phyloP scores from a whole-genome alignment of 2,888 invertebrate genomes.

The Latheticus oryzae region DNA sequence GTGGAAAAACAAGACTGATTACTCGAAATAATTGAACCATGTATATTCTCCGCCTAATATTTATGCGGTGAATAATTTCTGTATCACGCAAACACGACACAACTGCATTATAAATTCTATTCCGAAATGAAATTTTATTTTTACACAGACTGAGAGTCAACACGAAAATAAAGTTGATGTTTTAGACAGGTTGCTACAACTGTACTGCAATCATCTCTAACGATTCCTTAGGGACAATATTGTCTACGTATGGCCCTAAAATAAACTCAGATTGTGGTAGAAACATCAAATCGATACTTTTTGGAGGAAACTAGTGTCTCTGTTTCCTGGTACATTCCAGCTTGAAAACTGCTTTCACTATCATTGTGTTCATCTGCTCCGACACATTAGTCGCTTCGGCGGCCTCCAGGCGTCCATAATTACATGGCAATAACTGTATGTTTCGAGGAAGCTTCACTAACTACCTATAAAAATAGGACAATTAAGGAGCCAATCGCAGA shows the following conservation, averaged over 20 bases:
- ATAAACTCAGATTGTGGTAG: slow-evolving; percentile 55
- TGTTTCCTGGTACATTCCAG: slow-evolving; percentile 19
- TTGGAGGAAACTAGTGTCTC: slow-evolving; percentile 5
- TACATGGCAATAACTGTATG: slow-evolving; percentile 27
- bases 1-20: slow-evolving; percentile 49
- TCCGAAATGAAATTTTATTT: slow-evolving; percentile 26
- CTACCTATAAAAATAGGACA: slow-evolving; percentile 31
- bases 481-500: slow-evolving; percentile 12
- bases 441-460: slow-evolving; percentile 18
- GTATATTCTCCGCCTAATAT: slow-evolving; percentile 35
- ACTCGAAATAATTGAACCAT: slow-evolving; percentile 49
- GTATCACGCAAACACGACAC: slow-evolving; percentile 25
- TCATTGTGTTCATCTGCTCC: slow-evolving; percentile 29
- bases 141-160: slow-evolving; percentile 13
- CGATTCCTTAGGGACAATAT: slow-evolving; percentile 59
- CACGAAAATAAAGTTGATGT: slow-evolving; percentile 17
- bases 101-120: slow-evolving; percentile 22
- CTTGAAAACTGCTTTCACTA: slow-evolving; percentile 31
- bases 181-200: slow-evolving; percentile 38
- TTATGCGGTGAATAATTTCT: slow-evolving; percentile 16
- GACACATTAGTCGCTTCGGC: slow-evolving; percentile 10
- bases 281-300: slow-evolving; percentile 31
- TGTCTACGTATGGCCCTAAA: slow-evolving; percentile 57
- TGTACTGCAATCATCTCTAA: slow-evolving; percentile 59
- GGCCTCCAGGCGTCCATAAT: slow-evolving; percentile 29